Conservation (phyloP, 1,140 invertebrate genomes). For the Wiebesia pumilae region DNA sequence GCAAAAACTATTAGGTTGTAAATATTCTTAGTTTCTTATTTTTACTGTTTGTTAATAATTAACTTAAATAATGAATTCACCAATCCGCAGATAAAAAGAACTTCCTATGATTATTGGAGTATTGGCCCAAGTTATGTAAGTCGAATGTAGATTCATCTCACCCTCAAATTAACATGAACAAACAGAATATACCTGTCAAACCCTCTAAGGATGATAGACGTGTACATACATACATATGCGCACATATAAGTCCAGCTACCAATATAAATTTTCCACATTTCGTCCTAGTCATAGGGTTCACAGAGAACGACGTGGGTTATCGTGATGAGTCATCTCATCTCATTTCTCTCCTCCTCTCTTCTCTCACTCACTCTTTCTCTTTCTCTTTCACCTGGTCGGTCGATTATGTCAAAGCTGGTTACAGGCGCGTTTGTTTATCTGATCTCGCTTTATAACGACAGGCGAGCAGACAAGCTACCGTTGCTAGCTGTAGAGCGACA, state of each 20-base stretch:
- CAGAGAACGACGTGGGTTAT: slow-evolving; percentile 22
- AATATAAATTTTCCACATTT: slow-evolving; percentile 36
- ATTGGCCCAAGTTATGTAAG: background rate
- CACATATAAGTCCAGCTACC: background rate
- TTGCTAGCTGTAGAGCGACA: slow-evolving; percentile 9
- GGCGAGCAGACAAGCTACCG: slow-evolving; percentile 40
- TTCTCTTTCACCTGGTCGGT: slow-evolving; percentile 33
- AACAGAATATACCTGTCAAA: slow-evolving; percentile 13
- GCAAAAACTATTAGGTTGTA: background rate
- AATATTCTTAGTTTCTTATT: background rate
- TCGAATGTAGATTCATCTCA: background rate
- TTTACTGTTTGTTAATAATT: background rate
- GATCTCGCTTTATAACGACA: slow-evolving; percentile 48
- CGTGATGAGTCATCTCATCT: slow-evolving; percentile 41
- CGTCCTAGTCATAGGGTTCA: slow-evolving; percentile 14
- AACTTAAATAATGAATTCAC: background rate
- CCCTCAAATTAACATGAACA: background rate
- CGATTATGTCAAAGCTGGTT: slow-evolving; percentile 52
- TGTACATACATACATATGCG: background rate
- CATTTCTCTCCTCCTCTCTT: background rate
- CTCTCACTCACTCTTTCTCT: slow-evolving; percentile 32
- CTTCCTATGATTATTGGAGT: background rate
- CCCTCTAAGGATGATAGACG: background rate
- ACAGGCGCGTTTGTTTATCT: slow-evolving; percentile 50
- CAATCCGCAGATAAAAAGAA: background rate